These are phyloP conservation scores for Atrichornis clamosus DNA, from an alignment of 2,113 vertebrate genomes.

Conservation along the genomic window DNA sequence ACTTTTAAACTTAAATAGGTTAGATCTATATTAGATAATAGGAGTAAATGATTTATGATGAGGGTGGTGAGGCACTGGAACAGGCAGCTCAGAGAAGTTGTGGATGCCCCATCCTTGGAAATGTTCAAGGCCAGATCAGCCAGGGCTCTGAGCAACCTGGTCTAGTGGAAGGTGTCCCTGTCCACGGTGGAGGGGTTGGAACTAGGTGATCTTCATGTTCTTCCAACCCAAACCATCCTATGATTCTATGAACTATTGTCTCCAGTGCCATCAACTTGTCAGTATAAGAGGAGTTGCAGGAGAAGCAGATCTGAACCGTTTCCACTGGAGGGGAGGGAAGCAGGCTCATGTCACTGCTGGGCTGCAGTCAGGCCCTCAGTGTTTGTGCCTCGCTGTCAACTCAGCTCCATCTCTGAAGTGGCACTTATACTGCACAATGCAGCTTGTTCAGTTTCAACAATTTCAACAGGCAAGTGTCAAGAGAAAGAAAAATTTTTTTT, in stretches of 20 bases:
- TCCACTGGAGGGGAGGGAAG: not conserved
- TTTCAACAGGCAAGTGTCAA: not conserved
- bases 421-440: not conserved
- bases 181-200: no score
- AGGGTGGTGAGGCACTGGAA: not conserved
- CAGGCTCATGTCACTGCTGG: not conserved
- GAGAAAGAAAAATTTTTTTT: not conserved
- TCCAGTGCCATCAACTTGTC: not conserved
- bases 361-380: not conserved
- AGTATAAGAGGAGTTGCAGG: not conserved
- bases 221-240: not conserved
- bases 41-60: not conserved
- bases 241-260: not conserved
- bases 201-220: not conserved
- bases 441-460: not conserved
- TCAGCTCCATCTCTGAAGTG: not conserved
- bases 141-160: not conserved
- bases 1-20: not conserved
- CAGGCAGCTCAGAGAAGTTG: not conserved
- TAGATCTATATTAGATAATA: not conserved
- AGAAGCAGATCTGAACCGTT: not conserved
- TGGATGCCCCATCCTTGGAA: not conserved
- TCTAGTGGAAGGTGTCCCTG: not conserved
- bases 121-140: not conserved
- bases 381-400: not conserved